Evolutionary conservation across 2,888 invertebrate genomes (phyloP).

Genomic region (Nomada goodeniana): DNA sequence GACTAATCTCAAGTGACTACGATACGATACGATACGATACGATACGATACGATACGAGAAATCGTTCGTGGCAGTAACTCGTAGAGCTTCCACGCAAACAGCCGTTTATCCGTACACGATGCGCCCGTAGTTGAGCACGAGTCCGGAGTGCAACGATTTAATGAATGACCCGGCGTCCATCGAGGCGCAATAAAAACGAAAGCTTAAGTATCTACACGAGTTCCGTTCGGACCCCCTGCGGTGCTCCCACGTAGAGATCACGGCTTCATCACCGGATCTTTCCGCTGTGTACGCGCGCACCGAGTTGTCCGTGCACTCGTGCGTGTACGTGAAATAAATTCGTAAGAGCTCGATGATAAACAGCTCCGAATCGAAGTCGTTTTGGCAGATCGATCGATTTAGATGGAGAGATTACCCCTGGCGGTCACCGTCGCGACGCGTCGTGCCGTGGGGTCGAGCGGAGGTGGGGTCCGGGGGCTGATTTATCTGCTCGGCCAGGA

Average conservation of each 20-base stretch:
- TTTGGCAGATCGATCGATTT: constrained; percentile 81
- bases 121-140: not conserved
- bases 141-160: constrained; percentile 55
- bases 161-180: constrained; percentile 68
- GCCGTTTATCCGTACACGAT: not conserved
- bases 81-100: not conserved
- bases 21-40: too few relatives aligned
- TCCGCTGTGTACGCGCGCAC: constrained; percentile 30
- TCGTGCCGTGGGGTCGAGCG: constrained; percentile 27
- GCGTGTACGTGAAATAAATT: constrained; percentile 70
- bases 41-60: not conserved
- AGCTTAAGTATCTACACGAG: constrained; percentile 73
- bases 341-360: constrained; percentile 73
- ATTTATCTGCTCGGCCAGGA: constrained; percentile 66
- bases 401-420: constrained; percentile 80
- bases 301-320: constrained; percentile 34
- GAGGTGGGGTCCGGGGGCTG: constrained; percentile 36
- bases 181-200: constrained; percentile 70
- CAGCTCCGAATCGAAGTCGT: constrained; percentile 76
- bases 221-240: constrained; percentile 77
- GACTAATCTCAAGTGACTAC: not conserved
- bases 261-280: constrained; percentile 75
- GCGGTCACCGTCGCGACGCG: constrained; percentile 49
- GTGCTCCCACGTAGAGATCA: constrained; percentile 81
- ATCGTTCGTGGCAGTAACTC: not conserved